Evolutionary conservation across 2,888 invertebrate species (phyloP).

Genomic region (Drosophila monieri): DNA sequence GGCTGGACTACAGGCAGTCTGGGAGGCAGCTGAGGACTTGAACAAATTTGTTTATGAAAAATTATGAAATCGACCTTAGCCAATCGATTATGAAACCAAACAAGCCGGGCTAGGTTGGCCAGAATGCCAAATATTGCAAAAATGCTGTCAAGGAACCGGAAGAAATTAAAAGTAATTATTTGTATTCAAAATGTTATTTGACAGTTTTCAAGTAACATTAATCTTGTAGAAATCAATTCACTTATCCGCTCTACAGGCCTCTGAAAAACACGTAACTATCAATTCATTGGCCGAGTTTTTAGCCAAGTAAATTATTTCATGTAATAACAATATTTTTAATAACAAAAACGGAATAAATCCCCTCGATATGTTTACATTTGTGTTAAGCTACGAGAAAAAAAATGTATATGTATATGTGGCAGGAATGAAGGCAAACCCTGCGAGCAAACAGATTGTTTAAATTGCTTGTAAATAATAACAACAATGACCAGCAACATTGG

Average conservation of each 20-base stretch:
- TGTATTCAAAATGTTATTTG: constrained; percentile 4
- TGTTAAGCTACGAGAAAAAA: constrained; percentile 49
- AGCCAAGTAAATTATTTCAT: background rate
- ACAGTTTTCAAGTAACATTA: constrained; percentile 1
- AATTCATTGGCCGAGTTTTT: background rate
- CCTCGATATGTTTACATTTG: constrained; percentile 53
- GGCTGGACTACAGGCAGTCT: constrained; percentile 16
- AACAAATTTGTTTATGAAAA: constrained; percentile 64
- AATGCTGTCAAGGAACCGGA: constrained; percentile 7
- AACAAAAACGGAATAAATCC: constrained; percentile 28
- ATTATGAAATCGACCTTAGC: constrained; percentile 68
- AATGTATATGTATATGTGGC: background rate
- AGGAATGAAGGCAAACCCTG: background rate
- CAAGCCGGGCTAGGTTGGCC: constrained; percentile 11
- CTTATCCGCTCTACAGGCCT: background rate
- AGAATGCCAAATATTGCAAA: constrained; percentile 30
- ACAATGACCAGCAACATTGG: constrained; percentile 50
- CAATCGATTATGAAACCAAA: constrained; percentile 59
- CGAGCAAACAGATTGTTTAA: constrained; percentile 68
- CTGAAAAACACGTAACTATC: background rate
- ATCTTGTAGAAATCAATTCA: background rate
- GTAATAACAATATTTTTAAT: constrained; percentile 7
- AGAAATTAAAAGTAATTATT: constrained; percentile 59
- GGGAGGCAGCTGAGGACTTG: constrained; percentile 17
- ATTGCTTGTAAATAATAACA: constrained; percentile 70